Evolutionary conservation across 2,888 invertebrate genomes (phyloP), one percentile per base, ranked within the genome.

Genomic region (Laothoe populi): DNA sequence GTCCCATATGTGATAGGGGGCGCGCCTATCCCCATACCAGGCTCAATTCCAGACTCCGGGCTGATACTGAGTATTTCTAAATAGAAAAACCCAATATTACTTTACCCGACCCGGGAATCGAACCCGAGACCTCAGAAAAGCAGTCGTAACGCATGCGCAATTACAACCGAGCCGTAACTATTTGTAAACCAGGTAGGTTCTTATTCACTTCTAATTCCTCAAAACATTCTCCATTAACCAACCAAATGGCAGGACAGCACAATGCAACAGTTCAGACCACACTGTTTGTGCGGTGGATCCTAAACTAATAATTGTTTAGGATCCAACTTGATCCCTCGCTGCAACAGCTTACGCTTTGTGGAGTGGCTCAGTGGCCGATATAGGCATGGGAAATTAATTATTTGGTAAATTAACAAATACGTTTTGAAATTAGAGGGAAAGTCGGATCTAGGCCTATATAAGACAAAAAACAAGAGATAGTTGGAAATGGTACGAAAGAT

Each of bases 221-320:
- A 35, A 53, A 16, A 35, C 49, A 49, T 7, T 16, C 35, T 7
- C 4, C 23, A 48, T 5, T 24, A 19, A 7, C 44, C 24, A 48
- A 24, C 19, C 24, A 48, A 48, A 48, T 24, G n/a, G 46, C 60
- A 48, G 21, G 8, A 24, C n/a, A 38, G 24, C 26, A 60, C 49
- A 60, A 49, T 60, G 60, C 60, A 60, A 60, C 59, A 31, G 59
- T 59, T 23, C 31, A 24, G 8, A 44, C 45, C 48, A 58, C 59
- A 63, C 62, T 69, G 69, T 70, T 62, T 46, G 59, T 67, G 63
- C 63, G 58, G 63, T 60, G 10, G 19, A 42, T n/a, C 69, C 66
- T 68, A 67, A 68, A 61, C 66, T 62, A 69, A 69, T 68, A 71
- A 57, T 69, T 68, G 64, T 61, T 69, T 69, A 69, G 69, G 69